Evolutionary conservation across 2,888 invertebrate genomes (phyloP).

Genomic region (Alviniconcha strummeri): DNA sequence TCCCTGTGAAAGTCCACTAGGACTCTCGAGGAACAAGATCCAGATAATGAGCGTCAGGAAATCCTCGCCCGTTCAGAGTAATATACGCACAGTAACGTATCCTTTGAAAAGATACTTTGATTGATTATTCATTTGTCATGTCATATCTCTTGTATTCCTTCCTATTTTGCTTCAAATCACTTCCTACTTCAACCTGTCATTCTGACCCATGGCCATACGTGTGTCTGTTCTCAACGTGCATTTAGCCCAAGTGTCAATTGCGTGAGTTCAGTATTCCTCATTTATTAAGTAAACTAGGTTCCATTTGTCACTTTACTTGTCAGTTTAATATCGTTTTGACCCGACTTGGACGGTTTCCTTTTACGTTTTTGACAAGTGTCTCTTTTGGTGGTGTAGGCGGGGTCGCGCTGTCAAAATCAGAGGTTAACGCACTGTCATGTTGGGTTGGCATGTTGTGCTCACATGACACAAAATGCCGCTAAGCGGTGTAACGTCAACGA

Average conservation of each 20-base stretch:
- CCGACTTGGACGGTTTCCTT: too few relatives aligned
- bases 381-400: constrained; percentile 29
- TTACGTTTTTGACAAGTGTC: background rate
- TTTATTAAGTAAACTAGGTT: background rate
- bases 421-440: constrained; percentile 18
- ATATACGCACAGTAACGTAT: constrained; percentile 19
- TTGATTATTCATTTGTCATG: background rate
- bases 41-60: constrained; percentile 23
- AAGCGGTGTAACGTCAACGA: background rate
- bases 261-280: constrained; percentile 26
- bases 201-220: too few relatives aligned
- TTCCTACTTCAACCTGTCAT: too few relatives aligned
- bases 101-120: background rate
- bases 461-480: constrained; percentile 26
- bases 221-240: too few relatives aligned
- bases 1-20: constrained; percentile 53
- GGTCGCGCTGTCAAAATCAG: constrained; percentile 13
- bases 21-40: constrained; percentile 18
- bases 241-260: too few relatives aligned
- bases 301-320: too few relatives aligned
- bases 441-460: constrained; percentile 20
- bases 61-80: constrained; percentile 23
- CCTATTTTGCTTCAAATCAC: too few relatives aligned
- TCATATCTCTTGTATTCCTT: too few relatives aligned
- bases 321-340: too few relatives aligned